phyloP scores from a whole-genome alignment of 53 echinoderm and acorn worm species.

The Hippasteria phrygiana region DNA sequence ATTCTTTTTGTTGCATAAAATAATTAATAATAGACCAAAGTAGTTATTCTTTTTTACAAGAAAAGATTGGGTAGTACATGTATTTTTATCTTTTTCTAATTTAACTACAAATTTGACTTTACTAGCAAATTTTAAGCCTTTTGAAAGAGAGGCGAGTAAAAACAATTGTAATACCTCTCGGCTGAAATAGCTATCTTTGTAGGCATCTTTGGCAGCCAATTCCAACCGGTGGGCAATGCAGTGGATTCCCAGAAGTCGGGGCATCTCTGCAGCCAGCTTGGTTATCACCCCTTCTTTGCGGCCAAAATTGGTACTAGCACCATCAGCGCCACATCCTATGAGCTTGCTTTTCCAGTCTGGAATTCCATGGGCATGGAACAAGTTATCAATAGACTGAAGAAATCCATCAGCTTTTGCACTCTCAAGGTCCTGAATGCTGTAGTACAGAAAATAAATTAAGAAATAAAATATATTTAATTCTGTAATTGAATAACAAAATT shows the following conservation, averaged over 20 bases:
- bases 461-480: not conserved
- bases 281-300: not conserved
- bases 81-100: not conserved
- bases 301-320: constrained; percentile 63
- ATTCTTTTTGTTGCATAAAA: too few relatives aligned
- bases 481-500: too few relatives aligned
- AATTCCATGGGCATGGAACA: not conserved
- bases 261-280: constrained; percentile 21
- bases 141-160: not conserved
- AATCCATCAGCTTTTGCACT: constrained; percentile 26
- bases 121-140: not conserved
- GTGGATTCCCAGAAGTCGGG: constrained; percentile 13
- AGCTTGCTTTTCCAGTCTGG: constrained; percentile 33
- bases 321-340: constrained; percentile 55
- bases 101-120: not conserved
- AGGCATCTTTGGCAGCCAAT: constrained; percentile 44
- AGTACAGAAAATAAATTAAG: constrained; percentile 4
- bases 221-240: constrained; percentile 48
- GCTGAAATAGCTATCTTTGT: constrained; percentile 27
- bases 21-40: too few relatives aligned
- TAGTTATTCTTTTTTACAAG: too few relatives aligned
- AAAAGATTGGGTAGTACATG: too few relatives aligned
- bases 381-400: not conserved
- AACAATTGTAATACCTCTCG: constrained; percentile 26
- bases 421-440: constrained; percentile 1